Base-by-base conservation (phyloP, 2,797 vertebrate genomes). In the Labroides dimidiatus region DNA sequence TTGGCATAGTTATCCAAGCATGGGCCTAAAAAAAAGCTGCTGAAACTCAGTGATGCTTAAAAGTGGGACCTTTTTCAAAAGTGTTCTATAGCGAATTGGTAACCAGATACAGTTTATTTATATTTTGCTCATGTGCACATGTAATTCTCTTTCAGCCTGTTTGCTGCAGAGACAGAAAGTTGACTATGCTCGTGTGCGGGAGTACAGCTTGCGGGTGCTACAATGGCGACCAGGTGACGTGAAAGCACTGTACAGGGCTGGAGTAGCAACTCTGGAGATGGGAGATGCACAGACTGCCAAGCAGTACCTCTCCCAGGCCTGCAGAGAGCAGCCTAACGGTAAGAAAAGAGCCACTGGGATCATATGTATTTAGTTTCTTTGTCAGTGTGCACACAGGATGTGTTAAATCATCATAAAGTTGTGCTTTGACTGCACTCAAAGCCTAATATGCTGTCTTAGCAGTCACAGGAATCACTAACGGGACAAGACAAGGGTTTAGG, bases 221-320 rank as follows among this genome's bases (percentile, higher is more conserved):
- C 88, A 91, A 48, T 91, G 92, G 81, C 93, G 94, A 69, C 92
- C 95, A 0, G 90, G 85, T 10, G 95, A 97, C 36, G 79, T 93
- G 57, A 98, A 98, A 86, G 96, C 96, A 0, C 84, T 97, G 67
- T 97, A 97, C 85, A 94, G 96, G 60, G 96, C 96, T 0, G 96
- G 96, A 17, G 94, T 97, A 20, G 95, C 96, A 15, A 91, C 92
- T 16, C 92, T 96, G 84, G 94, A 97, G 83, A 90, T 96, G 52
- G 94, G 95, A 59, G 95, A 98, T 63, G 94, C 95, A 4, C 91
- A 93, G 37, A 82, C 82, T 45, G 95, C 96, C 19, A 95, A 87
- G 61, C 82, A 90, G 44, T 95, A 96, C 77, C 94, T 98, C 48
- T 77, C 82, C 10, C 89, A 94, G 52, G 96, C 96, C 57, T 87